Base-by-base conservation (phyloP, 2,797 vertebrate genomes). In the Amphiprion clarkii region DNA sequence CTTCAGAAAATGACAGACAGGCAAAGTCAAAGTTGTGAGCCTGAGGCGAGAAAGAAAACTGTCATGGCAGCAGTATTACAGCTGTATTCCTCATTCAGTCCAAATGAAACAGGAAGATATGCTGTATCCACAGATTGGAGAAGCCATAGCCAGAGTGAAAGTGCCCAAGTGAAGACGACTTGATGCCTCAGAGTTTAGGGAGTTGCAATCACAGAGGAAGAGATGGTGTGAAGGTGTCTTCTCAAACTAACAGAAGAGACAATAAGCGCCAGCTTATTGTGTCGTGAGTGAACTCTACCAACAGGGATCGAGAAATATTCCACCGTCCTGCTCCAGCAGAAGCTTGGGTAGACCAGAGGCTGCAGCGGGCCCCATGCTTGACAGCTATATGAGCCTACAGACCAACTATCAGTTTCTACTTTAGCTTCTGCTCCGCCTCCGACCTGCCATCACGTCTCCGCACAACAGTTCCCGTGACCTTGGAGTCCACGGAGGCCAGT, bases 371-470 rank as follows among this genome's bases (percentile, higher is more conserved):
- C 84, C 75, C 87, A 49, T 85, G 78, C 44, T 79, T 73, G 48
- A 69, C 58, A 70, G 85, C 64, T 77, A 83, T 62, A 84, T 63
- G 75, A 86, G 77, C 81, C 77, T 70, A 59, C 58, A 76, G 72
- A 33, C 66, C 79, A 83, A 70, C 69, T 82, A 76, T 85, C 85
- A 69, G 78, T 78, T 89, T 84, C 79, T 71, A 84, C 82, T 83
- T 76, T 1, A 62, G 65, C 63, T 71, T 66, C 75, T 71, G 78
- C 67, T 79, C 79, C 62, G 19, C 72, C 67, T 83, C 71, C 39
- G 0, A 74, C 61, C 79, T 54, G 81, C 62, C 67, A 46, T 65
- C 67, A 58, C 48, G 48, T 42, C 71, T 49, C 56, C 5, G 52
- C 17, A 23, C 42, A 42, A 33, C 67, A 66, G 67, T 66, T 87